Evolutionary conservation across 2,113 vertebrate species (phyloP), one percentile per base, ranked within the genome.

Genomic region (Cercopithecus mona): DNA sequence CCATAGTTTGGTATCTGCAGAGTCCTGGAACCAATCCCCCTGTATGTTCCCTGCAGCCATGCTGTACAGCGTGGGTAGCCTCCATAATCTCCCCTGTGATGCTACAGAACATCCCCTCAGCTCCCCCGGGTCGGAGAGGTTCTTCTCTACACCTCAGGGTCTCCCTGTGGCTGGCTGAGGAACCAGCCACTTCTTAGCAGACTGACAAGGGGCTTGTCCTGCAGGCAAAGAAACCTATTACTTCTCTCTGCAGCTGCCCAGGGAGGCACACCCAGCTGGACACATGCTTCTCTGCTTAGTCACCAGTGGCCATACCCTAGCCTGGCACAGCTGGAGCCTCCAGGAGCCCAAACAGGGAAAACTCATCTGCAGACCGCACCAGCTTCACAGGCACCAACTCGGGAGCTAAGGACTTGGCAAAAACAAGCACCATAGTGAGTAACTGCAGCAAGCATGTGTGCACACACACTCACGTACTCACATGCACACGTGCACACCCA

Each of bases 41-140:
- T 7, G 30, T 8, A 22, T 94, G 43, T 97, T 78, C 93, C 50
- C 50, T 70, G 35, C 45, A 73, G 6, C 10, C 87, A 94, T 80
- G 55, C 86, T 91, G 86, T 88, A 95, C 59, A 75, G 45, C 70
- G 81, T 93, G 83, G 96, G 93, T 96, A 97, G 81, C 88, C 88
- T 97, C 66, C 50, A 76, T 64, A 79, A 89, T 38, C 87, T 92
- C 72, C 93, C 57, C 11, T 84, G 59, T 1, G 55, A 96, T 40
- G 79, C 95, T 97, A 95, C 94, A 96, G 81, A 93, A 94, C 22
- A 25, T 83, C 32, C 94, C 76, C 75, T 93, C 40, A 72, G 94
- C 72, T 95, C 55, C 13, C 40, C 35, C 4, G 2, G 8, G 23
- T 11, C 1, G 0, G 16, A 27, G 59, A 64, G 10, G 35, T 38